Evolutionary conservation across 2,113 vertebrate genomes (phyloP), one percentile per base, ranked within the genome.

Genomic region (Periophthalmodon schlosseri): DNA sequence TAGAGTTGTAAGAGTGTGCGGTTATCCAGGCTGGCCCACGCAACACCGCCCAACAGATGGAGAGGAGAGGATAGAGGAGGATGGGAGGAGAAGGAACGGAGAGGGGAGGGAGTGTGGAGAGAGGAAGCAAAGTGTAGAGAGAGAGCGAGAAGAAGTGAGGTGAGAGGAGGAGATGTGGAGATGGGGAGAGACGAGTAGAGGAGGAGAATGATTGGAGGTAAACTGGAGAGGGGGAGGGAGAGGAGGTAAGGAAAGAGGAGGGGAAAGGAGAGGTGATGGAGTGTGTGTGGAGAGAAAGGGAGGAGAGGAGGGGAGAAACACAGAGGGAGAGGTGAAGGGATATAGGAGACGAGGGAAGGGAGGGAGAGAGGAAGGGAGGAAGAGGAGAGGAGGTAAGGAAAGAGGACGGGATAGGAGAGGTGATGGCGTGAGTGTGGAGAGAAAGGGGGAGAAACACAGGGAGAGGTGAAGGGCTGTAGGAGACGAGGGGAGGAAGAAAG

Each of bases 1-100:
- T 2, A 0, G 4, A 67, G 7, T 69, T 44, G 28, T 23, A 24
- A 23, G 56, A 24, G 24, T 72, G 67, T 50, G 52, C 64, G 67
- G 28, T 28, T 28, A 28, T 28, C 28, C 28, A 81, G 79, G 77
- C 72, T 86, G 86, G 89, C 84, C 83, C 52, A 81, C 49, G 64
- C 39, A 75, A 72, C 68, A 61, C 72, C 84, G 72, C 52, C 2
- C 28, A 28, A 3, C 28, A 28, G 28, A 28, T 28, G 28, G 28
- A 28, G n/a, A n/a, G n/a, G n/a, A n/a, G 28, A 21, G 9, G 56
- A 23, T 0, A 28, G 28, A 28, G 28, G 28, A 28, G 28, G 28
- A 28, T 28, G 28, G 28, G 39, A 72, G 79, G 46, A 70, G 52
- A n/a, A n/a, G n/a, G n/a, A n/a, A n/a, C n/a, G n/a, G n/a, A n/a